Evolutionary conservation across 2,888 invertebrate species (phyloP), one percentile per base, ranked within the genome.

Genomic region (Silvanus unidentatus): DNA sequence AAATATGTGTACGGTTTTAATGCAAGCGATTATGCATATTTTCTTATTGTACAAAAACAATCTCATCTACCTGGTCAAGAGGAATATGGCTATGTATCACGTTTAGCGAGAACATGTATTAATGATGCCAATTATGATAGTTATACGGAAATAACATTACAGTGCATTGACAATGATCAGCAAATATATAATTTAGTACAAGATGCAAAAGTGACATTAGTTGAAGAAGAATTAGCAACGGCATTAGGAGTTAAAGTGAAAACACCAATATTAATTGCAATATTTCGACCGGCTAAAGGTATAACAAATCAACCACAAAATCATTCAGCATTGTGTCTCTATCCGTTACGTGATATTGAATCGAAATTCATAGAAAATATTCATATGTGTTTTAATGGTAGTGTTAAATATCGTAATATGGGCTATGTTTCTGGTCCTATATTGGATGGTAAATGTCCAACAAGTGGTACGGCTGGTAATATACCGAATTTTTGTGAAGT

Each of bases 1-100:
- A 88, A 93, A 79, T 98, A 98, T 73, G 84, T 97, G 42, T 94
- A 94, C 73, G 97, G 97, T 44, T 98, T 98, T 71, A 90, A 92
- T 71, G 89, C 93, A 40, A 91, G 88, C 65, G 89, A 91, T 62
- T 96, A 91, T 75, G 94, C 95, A 16, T 98, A 98, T 71, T 96
- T 98, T 75, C 84, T 95, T 46, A 81, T 95, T 47, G 91, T 97
- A 36, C 97, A 98, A 70, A 92, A 93, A 70, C 88, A 90, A 70
- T 92, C 91, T 5, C 88, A 91, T 66, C 75, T 93, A 47, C 87
- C 88, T 44, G 88, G 87, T 35, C 87, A 88, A 64, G 93, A 96
- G 66, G 90, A 94, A 70, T 79, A 84, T 46, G 93, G 93, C 2
- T 95, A 90, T 73, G 86, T 92, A 42, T 88, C 94, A 4, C 82